phyloP scores from a whole-genome alignment of 2,888 invertebrate genomes.

The Zaprionus lineosus region DNA sequence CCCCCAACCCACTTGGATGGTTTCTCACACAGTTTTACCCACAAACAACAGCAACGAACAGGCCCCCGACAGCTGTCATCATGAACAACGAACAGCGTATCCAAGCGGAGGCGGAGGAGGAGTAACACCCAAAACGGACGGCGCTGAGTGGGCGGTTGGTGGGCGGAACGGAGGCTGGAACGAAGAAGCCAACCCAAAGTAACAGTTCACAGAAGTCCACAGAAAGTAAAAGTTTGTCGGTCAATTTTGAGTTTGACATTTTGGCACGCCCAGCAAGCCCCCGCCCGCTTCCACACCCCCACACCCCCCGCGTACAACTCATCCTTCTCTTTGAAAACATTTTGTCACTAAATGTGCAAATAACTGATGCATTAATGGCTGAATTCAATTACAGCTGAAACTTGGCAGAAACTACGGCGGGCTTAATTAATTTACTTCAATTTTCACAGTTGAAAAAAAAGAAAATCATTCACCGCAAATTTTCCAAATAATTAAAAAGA shows the following conservation, averaged over 20 bases:
- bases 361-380: conserved; percentile 49
- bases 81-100: conserved; percentile 38
- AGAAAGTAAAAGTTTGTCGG: conserved; percentile 71
- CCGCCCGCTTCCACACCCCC: background rate
- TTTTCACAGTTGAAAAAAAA: conserved; percentile 1
- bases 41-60: conserved; percentile 23
- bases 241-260: conserved; percentile 69
- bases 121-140: background rate
- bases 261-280: conserved; percentile 60
- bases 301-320: background rate
- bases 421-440: conserved; percentile 34
- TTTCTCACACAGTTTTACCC: no score
- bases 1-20: no score
- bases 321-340: background rate
- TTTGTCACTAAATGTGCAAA: conserved; percentile 44
- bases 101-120: no score
- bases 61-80: conserved; percentile 64
- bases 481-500: no score
- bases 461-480: no score
- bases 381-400: conserved; percentile 48
- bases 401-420: conserved; percentile 24
- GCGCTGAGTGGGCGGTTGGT: conserved; percentile 13
- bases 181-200: conserved; percentile 57
- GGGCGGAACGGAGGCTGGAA: no score
- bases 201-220: conserved; percentile 49